These are phyloP conservation scores for Ispidina picta DNA, from an alignment of 2,797 vertebrate species.

Conservation along the genomic window DNA sequence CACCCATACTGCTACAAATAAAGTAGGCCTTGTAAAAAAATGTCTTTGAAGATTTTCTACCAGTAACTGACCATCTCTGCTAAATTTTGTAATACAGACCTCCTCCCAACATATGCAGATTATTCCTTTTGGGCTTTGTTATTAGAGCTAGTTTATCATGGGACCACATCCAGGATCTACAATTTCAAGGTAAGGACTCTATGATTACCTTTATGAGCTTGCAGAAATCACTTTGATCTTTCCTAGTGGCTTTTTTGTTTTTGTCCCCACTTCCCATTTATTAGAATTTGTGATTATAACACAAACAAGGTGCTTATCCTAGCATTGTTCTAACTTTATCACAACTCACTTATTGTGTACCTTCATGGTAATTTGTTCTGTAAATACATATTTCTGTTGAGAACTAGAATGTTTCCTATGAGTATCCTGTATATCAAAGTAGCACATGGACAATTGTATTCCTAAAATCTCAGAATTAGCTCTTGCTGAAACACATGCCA, in stretches of 20 bases:
- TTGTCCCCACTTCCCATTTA: background rate
- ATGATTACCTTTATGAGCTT: background rate
- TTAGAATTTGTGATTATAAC: background rate
- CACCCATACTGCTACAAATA: background rate
- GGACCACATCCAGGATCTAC: background rate
- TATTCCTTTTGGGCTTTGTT: background rate
- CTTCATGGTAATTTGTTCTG: background rate
- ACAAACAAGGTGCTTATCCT: background rate
- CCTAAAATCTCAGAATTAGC: background rate
- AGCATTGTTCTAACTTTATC: background rate
- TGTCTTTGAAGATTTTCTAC: background rate
- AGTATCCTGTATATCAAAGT: background rate
- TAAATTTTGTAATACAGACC: background rate
- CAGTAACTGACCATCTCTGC: background rate
- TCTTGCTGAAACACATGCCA: fast-evolving
- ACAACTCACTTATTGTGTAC: background rate
- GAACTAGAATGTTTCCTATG: background rate
- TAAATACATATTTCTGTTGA: background rate
- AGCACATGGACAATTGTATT: background rate
- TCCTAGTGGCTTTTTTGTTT: background rate
- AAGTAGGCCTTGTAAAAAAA: background rate
- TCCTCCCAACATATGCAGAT: background rate
- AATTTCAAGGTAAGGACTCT: background rate
- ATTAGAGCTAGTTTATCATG: fast-evolving
- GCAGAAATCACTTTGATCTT: background rate